Base-by-base conservation (phyloP, 1,140 invertebrate species). In the Gonioctena quinquepunctata region DNA sequence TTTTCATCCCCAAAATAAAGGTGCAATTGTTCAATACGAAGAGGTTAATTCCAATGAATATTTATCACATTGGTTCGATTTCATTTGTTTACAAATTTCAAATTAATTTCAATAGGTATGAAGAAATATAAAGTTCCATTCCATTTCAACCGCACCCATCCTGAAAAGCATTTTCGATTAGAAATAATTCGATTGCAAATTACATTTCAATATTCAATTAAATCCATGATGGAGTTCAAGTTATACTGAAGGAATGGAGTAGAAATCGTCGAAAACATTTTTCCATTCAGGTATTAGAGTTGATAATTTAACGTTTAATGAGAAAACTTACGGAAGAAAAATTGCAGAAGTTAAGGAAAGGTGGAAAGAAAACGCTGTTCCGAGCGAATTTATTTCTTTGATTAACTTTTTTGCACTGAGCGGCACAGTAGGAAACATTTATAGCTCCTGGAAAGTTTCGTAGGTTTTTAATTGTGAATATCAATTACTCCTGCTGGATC, bases 261-360 rank as follows among this genome's bases (percentile, higher is more conserved):
- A 60, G 26, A 60, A 60, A 60, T 26, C 25, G 22, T 28, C 19
- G 7, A 60, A 18, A 60, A 27, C 22, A 27, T 26, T 60, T 60
- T 60, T 60, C 26, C 57, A 11, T 25, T 23, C n/a, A 23, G 57
- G 57, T 60, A 60, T 60, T 60, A 60, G 61, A 48, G 33, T 63
- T 49, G 61, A 49, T 33, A 63, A 63, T 63, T 63, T 48, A 42
- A 49, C 59, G 65, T 65, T 66, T 75, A 75, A 75, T 75, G 74
- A 75, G 74, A 75, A 75, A 75, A 75, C 68, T 75, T 75, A 63
- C 54, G 63, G 62, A 75, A 72, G 73, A 75, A 75, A 75, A 75
- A 75, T 75, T 64, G 71, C 71, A 59, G 59, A 74, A 74, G 72
- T 74, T 74, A 57, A 26, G 56, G 72, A 75, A 75, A 75, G 71